Percentiles rank a stretch among this genome's conserved stretches.
Conservation (phyloP, 2,113 vertebrate genomes). For the pig (Sus scrofa) region DNA sequence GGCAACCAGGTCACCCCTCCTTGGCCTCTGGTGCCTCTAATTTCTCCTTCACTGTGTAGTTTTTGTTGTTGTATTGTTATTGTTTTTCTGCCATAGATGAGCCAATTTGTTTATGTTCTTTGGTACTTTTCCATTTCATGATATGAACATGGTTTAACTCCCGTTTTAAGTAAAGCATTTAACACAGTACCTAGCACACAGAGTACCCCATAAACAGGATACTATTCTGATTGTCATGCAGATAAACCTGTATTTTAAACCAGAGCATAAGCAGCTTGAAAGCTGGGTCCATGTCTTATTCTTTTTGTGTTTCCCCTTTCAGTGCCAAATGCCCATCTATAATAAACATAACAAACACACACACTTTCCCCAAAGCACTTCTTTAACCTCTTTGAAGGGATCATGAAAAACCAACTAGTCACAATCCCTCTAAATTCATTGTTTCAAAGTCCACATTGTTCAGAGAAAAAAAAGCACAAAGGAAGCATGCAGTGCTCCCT, state of each 20-base stretch:
- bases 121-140: not conserved
- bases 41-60: not conserved
- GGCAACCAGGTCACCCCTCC: constrained; percentile 37
- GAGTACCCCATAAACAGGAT: not conserved
- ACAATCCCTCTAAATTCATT: not conserved
- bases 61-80: not conserved
- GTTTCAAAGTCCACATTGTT: not conserved
- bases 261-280: not conserved
- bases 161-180: constrained; percentile 41
- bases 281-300: not conserved
- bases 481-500: not conserved
- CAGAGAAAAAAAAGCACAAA: not conserved
- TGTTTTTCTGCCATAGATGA: not conserved
- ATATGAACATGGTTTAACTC: constrained; percentile 35
- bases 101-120: not conserved
- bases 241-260: constrained; percentile 26
- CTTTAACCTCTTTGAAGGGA: constrained; percentile 21
- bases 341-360: not conserved
- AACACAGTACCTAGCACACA: not conserved
- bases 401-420: constrained; percentile 31
- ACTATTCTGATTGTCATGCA: not conserved
- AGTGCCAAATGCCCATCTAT: not conserved
- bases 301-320: constrained; percentile 5
- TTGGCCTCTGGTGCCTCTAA: not conserved
- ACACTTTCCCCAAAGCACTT: not conserved